These are phyloP conservation scores for Sigmodon hispidus DNA, from an alignment of 2,113 vertebrate genomes.

Conservation along the genomic window DNA sequence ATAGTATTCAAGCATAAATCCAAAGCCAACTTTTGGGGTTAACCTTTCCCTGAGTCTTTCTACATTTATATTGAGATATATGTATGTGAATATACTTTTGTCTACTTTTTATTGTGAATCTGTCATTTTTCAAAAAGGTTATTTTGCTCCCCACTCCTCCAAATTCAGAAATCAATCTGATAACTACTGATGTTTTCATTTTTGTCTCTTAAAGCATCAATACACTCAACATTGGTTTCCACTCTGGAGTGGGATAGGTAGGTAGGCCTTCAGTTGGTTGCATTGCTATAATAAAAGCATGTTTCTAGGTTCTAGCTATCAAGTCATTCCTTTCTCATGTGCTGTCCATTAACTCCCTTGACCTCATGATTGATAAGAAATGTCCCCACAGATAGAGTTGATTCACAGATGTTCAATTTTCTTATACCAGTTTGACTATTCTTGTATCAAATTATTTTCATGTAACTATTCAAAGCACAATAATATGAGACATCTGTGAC, in stretches of 20 bases:
- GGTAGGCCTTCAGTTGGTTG: neutral
- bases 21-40: neutral
- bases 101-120: neutral
- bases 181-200: neutral
- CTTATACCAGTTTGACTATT: neutral
- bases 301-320: neutral
- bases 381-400: neutral
- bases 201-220: neutral
- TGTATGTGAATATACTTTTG: neutral
- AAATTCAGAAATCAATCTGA: neutral
- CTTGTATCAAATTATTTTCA: neutral
- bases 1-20: neutral
- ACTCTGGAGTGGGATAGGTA: neutral
- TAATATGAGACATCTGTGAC: neutral
- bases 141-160: neutral
- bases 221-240: neutral
- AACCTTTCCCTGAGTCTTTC: neutral
- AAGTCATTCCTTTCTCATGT: neutral
- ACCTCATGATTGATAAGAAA: neutral
- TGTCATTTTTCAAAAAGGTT: neutral
- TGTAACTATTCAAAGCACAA: neutral
- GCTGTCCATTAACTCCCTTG: neutral
- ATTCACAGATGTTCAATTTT: neutral
- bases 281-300: neutral
- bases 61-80: neutral